These are phyloP conservation scores for Enteromius thamalakanensis DNA, from an alignment of 2,797 vertebrate genomes.

Conservation along the genomic window DNA sequence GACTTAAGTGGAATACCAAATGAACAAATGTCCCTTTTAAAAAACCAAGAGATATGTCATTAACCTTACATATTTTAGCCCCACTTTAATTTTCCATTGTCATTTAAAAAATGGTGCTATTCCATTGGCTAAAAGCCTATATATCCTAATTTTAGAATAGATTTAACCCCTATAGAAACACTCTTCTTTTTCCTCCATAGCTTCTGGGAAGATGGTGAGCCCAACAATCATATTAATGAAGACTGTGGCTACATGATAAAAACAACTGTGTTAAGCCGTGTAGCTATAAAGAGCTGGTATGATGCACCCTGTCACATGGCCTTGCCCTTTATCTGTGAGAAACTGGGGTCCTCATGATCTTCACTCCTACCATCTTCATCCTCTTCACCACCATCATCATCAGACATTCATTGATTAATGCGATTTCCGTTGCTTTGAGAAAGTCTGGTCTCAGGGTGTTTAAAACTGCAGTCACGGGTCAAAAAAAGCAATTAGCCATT, in stretches of 20 bases:
- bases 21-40: not conserved
- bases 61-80: no score
- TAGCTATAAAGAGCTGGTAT: slow-evolving; percentile 71
- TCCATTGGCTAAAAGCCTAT: no score
- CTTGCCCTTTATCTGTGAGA: slow-evolving; percentile 73
- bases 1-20: no score
- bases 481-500: not conserved
- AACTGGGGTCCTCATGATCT: slow-evolving; percentile 30
- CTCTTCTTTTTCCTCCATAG: slow-evolving; percentile 57
- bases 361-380: not conserved
- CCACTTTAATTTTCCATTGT: not conserved
- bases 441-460: not conserved
- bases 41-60: not conserved
- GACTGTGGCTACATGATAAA: slow-evolving; percentile 79
- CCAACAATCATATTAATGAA: slow-evolving; percentile 78
- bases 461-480: not conserved
- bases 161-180: not conserved
- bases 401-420: not conserved
- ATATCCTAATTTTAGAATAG: not conserved
- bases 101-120: not conserved
- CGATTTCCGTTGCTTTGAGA: no score
- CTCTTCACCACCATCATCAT: not conserved
- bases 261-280: slow-evolving; percentile 57
- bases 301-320: slow-evolving; percentile 72
- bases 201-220: slow-evolving; percentile 76